These are phyloP conservation scores for Drosophila ercepeae DNA, from an alignment of 1,140 invertebrate species.

Conservation along the genomic window DNA sequence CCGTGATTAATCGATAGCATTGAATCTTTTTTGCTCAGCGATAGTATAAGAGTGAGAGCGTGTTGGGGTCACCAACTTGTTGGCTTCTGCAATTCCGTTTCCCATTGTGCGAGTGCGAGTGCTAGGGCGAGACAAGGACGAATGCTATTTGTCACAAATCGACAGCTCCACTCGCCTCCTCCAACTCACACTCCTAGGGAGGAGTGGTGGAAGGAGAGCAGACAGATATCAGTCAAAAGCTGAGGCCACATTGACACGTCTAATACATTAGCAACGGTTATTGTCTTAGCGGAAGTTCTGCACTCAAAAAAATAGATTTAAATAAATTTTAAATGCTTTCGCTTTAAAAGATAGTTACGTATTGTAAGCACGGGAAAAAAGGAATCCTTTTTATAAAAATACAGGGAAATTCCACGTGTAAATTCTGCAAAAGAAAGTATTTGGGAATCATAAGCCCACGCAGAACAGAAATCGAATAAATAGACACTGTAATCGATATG, in stretches of 20 bases:
- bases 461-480: neutral
- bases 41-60: neutral
- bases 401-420: too few relatives aligned
- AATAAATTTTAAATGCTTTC: too few relatives aligned
- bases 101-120: constrained; percentile 20
- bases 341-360: neutral
- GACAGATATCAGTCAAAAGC: constrained; percentile 66
- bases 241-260: constrained; percentile 70
- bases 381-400: too few relatives aligned
- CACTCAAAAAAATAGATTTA: constrained; percentile 11
- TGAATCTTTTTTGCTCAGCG: neutral
- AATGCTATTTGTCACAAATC: constrained; percentile 63
- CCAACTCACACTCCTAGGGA: neutral
- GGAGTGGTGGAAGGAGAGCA: neutral
- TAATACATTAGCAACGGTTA: constrained; percentile 73
- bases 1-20: constrained; percentile 45
- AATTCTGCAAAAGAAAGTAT: neutral
- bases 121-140: constrained; percentile 20
- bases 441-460: neutral
- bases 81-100: constrained; percentile 23
- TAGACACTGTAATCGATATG: neutral
- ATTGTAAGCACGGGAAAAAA: neutral
- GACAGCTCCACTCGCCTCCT: constrained; percentile 40
- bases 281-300: constrained; percentile 52
- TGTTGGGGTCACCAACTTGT: constrained; percentile 36